Conservation (phyloP, 2,113 vertebrate genomes). For the Caranx melampygus region DNA sequence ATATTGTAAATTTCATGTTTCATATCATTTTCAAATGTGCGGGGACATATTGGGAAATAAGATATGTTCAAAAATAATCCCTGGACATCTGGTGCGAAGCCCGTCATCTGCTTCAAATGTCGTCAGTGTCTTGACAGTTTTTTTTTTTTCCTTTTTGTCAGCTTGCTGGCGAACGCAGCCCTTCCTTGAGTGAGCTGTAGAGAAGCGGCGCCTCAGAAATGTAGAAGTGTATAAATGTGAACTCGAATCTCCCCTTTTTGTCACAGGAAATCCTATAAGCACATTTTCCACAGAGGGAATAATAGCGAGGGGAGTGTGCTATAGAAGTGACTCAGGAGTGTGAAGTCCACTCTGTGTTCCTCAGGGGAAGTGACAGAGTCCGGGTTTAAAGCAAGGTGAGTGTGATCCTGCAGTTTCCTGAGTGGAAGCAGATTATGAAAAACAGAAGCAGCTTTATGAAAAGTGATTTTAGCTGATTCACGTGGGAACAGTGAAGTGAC, state of each 20-base stretch:
- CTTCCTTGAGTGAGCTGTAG: slow-evolving; percentile 16
- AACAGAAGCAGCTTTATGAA: slow-evolving; percentile 11
- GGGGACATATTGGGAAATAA: slow-evolving; percentile 54
- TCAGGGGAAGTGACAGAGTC: slow-evolving; percentile 24
- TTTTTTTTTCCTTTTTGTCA: slow-evolving; percentile 22
- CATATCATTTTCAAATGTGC: slow-evolving; percentile 34
- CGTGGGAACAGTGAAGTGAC: background rate
- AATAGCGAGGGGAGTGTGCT: background rate
- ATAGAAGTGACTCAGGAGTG: slow-evolving; percentile 39
- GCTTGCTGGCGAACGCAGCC: slow-evolving; percentile 28
- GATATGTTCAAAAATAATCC: slow-evolving; percentile 50
- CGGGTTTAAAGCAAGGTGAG: slow-evolving; percentile 36
- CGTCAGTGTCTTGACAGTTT: slow-evolving; percentile 25
- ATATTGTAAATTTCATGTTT: slow-evolving; percentile 48
- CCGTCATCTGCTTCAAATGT: slow-evolving; percentile 45
- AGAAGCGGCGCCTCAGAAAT: background rate
- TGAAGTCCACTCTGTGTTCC: slow-evolving; percentile 28
- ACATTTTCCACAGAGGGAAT: slow-evolving; percentile 43
- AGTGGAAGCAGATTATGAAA: background rate
- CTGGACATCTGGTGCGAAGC: slow-evolving; percentile 38
- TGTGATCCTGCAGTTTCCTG: background rate
- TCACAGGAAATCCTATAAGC: slow-evolving; percentile 37
- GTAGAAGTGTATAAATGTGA: slow-evolving; percentile 10
- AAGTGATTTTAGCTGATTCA: slow-evolving; percentile 15
- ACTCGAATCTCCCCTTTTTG: slow-evolving; percentile 37